These are phyloP conservation scores for Leucoptera coffeella DNA, from an alignment of 2,888 invertebrate genomes.

Conservation along the genomic window DNA sequence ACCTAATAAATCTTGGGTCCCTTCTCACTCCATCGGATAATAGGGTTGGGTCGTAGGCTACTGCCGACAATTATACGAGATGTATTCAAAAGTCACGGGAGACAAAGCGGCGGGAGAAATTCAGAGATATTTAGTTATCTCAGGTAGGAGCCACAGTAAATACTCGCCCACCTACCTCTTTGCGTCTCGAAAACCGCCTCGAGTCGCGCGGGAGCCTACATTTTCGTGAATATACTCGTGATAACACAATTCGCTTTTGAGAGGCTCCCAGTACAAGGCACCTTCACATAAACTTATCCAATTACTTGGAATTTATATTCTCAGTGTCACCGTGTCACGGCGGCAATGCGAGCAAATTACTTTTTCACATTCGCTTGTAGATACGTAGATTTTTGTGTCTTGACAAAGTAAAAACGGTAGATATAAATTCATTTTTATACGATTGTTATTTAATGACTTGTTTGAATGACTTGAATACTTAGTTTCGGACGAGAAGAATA, in stretches of 20 bases:
- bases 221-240: constrained; percentile 28
- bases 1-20: constrained; percentile 26
- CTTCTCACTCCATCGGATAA: constrained; percentile 42
- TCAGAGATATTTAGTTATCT: constrained; percentile 27
- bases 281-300: constrained; percentile 21
- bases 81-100: constrained; percentile 16
- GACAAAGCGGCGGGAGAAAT: too few species aligned
- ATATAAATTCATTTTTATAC: too few species aligned
- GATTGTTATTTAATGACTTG: too few species aligned
- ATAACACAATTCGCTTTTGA: constrained; percentile 18
- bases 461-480: too few species aligned
- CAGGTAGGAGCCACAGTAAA: constrained; percentile 23
- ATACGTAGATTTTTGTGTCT: not conserved
- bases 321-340: constrained; percentile 3
- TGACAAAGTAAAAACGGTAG: too few species aligned
- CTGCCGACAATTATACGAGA: constrained; percentile 27
- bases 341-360: not conserved
- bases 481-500: too few species aligned
- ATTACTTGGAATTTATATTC: constrained; percentile 20
- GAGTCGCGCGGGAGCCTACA: constrained; percentile 16
- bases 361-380: not conserved
- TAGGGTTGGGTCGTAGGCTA: constrained; percentile 21
- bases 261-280: constrained; percentile 10
- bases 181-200: not conserved
- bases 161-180: constrained; percentile 14